Evolutionary conservation across 2,888 invertebrate genomes (phyloP).

Genomic region (Ormyrus pomaceus): DNA sequence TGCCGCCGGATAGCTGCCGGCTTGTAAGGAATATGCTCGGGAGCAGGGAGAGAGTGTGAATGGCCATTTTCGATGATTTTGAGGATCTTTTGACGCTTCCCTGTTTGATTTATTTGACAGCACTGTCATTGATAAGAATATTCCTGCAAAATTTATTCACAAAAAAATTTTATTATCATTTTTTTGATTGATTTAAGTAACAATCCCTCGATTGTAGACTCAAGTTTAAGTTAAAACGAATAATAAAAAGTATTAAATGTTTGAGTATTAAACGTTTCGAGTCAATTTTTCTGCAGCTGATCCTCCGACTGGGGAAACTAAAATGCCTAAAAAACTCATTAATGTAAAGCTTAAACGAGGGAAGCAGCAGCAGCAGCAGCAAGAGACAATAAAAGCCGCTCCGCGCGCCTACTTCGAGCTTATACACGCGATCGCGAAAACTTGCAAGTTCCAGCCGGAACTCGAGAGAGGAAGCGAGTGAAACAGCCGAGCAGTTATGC

Average conservation of each 20-base stretch:
- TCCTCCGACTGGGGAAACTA: neutral
- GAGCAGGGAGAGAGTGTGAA: neutral
- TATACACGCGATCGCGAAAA: conserved; percentile 17
- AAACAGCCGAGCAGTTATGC: conserved; percentile 65
- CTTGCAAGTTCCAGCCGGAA: neutral
- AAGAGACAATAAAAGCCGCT: conserved; percentile 33
- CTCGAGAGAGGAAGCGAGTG: conserved; percentile 13
- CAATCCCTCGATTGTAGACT: too few species aligned
- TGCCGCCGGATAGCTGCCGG: neutral
- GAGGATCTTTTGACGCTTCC: neutral
- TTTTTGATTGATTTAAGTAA: too few species aligned
- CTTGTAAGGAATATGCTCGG: conserved; percentile 21
- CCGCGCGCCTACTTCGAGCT: conserved; percentile 23
- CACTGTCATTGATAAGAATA: neutral
- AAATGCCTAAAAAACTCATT: conserved; percentile 14
- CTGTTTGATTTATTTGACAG: neutral
- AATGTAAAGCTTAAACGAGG: conserved; percentile 38
- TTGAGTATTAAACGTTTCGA: too few species aligned
- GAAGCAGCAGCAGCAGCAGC: neutral
- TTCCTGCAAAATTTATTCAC: too few species aligned
- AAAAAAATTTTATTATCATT: neutral
- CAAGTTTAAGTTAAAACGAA: too few species aligned
- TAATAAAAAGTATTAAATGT: too few species aligned
- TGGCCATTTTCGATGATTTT: conserved; percentile 2
- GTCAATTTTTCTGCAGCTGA: too few species aligned